phyloP scores from a whole-genome alignment of 2,797 vertebrate genomes.

The Avahi laniger region DNA sequence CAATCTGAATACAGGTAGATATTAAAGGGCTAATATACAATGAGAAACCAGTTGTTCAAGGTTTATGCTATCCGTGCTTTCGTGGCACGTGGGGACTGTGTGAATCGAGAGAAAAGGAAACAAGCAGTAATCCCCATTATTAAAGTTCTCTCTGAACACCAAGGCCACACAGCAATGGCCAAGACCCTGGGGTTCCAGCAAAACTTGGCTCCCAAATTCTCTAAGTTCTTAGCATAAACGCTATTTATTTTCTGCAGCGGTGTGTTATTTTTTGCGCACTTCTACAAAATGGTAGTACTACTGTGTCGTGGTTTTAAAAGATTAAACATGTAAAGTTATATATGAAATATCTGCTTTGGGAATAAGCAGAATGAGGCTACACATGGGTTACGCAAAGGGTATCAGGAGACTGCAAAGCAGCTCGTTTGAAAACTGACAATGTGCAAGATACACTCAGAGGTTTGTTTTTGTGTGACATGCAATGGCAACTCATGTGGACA shows the following conservation, averaged over 20 bases:
- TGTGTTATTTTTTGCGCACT: conserved; percentile 85
- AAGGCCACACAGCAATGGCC: conserved; percentile 58
- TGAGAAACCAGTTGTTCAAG: conserved; percentile 56
- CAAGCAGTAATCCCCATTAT: neutral
- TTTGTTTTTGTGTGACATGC: conserved; percentile 78
- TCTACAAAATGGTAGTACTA: conserved; percentile 85
- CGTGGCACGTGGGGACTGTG: conserved; percentile 57
- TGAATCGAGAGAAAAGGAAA: conserved; percentile 61
- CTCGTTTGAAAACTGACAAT: conserved; percentile 83
- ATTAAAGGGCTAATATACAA: conserved; percentile 85
- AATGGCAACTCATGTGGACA: conserved; percentile 85
- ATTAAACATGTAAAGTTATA: conserved; percentile 72
- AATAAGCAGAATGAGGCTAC: conserved; percentile 74
- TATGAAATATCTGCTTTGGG: conserved; percentile 79
- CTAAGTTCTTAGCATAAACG: conserved; percentile 59
- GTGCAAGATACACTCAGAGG: conserved; percentile 74
- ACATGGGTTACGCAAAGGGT: neutral
- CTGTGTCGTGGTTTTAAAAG: conserved; percentile 82
- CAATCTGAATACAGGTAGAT: conserved; percentile 74
- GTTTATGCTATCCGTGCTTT: conserved; percentile 54
- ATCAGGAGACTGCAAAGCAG: conserved; percentile 77
- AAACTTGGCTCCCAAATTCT: conserved; percentile 45
- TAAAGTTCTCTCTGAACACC: conserved; percentile 63
- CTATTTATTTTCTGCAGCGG: conserved; percentile 83
- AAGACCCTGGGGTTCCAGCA: conserved; percentile 66